Base-by-base conservation (phyloP, 2,113 vertebrate genomes). In the Panthera leo region DNA sequence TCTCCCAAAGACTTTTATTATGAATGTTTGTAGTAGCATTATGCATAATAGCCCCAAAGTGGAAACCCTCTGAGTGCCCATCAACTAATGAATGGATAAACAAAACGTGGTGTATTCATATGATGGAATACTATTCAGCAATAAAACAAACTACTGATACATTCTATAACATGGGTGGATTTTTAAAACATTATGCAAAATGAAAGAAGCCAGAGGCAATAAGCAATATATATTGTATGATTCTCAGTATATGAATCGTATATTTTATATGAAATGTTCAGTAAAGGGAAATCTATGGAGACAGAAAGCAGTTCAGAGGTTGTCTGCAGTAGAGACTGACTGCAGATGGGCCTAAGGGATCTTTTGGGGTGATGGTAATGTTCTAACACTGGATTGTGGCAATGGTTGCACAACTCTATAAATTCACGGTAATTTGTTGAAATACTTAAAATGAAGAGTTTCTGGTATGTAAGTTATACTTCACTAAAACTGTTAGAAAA, bases 31-130 rank as follows among this genome's bases (percentile, higher is more conserved):
- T n/a, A 82, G 18, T 23, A 36, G 14, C 31, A 84, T 94, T 94
- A 87, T 71, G 25, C 8, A 36, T 91, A 95, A 75, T n/a, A 75
- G 14, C 3, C 21, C 63, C 13, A 45, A 83, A 94, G 15, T 67
- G 15, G 87, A 97, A 95, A 96, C 4, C 25, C 78, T 31, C 29
- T 42, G 68, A 58, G 9, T 83, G 29, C 14, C 15, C 25, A 61
- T 83, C 58, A 95, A 31, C 39, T 73, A 39, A 48, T 84, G 67
- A 78, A 94, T n/a, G 89, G 71, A 70, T 85, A 93, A 85, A 85
- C 14, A 87, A 79, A 70, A 78, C 53, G 2, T 84, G 42, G 3
- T 39, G 18, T 86, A 61, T 19, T 88, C 70, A 73, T 23, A 58
- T 3, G 89, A 27, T 87, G 27, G 16, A 86, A 63, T 89, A 63